These are phyloP conservation scores for Syngnathus floridae DNA, from an alignment of 2,113 vertebrate species.

Conservation along the genomic window DNA sequence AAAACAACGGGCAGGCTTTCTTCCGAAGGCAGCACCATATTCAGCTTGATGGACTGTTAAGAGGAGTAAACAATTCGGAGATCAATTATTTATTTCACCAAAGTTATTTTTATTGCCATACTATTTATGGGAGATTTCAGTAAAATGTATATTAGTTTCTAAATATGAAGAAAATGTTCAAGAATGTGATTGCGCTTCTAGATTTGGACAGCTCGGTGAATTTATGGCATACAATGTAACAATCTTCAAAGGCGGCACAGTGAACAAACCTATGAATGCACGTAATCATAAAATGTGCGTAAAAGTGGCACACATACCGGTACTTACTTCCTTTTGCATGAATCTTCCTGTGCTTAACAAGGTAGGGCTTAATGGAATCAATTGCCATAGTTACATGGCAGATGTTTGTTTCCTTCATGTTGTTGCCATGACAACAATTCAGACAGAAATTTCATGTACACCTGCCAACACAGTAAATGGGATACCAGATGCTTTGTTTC, in stretches of 20 bases:
- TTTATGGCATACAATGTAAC: not conserved
- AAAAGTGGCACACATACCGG: not conserved
- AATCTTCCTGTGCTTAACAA: conserved; percentile 22
- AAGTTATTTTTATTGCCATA: too few species aligned
- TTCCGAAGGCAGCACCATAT: too few species aligned
- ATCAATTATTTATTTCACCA: too few species aligned
- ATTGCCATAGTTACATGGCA: conserved; percentile 58
- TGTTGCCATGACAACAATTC: conserved; percentile 57
- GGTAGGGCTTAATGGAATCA: conserved; percentile 29
- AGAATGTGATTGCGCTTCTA: too few species aligned
- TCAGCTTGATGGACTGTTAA: too few species aligned
- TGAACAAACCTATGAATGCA: too few species aligned
- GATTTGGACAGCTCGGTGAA: not conserved
- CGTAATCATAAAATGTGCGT: not conserved
- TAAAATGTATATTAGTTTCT: too few species aligned
- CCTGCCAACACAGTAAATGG: not conserved
- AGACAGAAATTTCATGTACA: conserved; percentile 13
- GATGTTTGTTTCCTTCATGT: conserved; percentile 17
- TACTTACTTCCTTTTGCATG: conserved; percentile 17
- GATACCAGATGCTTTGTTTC: not conserved
- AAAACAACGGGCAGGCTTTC: too few species aligned
- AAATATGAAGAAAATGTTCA: too few species aligned
- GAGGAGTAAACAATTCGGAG: too few species aligned
- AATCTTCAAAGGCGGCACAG: too few species aligned
- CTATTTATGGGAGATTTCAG: too few species aligned